Evolutionary conservation across 2,888 invertebrate genomes (phyloP).

Genomic region (Belgica antarctica): DNA sequence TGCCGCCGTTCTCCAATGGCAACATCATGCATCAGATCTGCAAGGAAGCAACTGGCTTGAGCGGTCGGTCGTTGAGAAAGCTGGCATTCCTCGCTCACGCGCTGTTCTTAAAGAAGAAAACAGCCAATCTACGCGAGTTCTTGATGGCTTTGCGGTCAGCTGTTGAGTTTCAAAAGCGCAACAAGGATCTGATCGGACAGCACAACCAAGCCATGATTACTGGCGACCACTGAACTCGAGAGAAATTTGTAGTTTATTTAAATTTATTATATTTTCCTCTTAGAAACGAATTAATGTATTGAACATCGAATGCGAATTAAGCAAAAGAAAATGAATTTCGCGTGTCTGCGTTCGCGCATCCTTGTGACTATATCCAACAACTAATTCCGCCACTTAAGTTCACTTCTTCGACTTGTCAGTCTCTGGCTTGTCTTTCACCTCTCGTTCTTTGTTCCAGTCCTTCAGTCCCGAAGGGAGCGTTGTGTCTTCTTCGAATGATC

Average conservation of each 20-base stretch:
- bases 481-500: conserved; percentile 96
- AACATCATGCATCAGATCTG: conserved; percentile 44
- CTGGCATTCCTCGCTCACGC: conserved; percentile 84
- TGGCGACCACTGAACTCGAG: no score
- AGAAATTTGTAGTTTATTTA: not conserved
- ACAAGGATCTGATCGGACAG: not conserved
- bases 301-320: conserved; percentile 30
- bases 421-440: conserved; percentile 46
- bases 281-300: conserved; percentile 17
- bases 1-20: not conserved
- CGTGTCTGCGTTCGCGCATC: not conserved
- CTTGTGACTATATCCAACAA: conserved; percentile 12
- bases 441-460: conserved; percentile 84
- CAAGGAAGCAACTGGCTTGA: conserved; percentile 65
- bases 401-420: conserved; percentile 9
- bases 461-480: conserved; percentile 90
- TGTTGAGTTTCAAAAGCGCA: conserved; percentile 20
- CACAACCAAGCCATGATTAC: not conserved
- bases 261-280: conserved; percentile 27
- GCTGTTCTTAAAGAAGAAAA: conserved; percentile 53
- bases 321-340: not conserved
- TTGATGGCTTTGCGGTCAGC: conserved; percentile 45
- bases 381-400: not conserved
- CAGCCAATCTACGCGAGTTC: conserved; percentile 38
- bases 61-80: conserved; percentile 83